These are phyloP conservation scores for Agriopis marginaria DNA, from an alignment of 2,888 invertebrate genomes.

Conservation along the genomic window DNA sequence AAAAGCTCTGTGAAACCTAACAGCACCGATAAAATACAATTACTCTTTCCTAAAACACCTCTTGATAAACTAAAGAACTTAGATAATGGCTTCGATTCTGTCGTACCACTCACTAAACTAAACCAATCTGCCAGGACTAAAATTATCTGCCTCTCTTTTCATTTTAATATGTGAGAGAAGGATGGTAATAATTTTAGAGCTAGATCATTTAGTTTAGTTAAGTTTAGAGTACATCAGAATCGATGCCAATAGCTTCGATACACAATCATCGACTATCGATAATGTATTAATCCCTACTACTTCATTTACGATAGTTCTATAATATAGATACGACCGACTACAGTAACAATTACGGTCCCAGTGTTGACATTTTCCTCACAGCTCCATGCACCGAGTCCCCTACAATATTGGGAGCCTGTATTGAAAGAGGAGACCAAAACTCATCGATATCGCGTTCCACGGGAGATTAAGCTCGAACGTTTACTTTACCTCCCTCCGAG, in stretches of 20 bases:
- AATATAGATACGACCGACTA: slow-evolving; percentile 45
- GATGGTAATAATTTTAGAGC: too few species aligned
- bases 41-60: too few species aligned
- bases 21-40: not conserved
- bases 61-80: too few species aligned
- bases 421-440: slow-evolving; percentile 47
- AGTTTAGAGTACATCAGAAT: too few species aligned
- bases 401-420: slow-evolving; percentile 48
- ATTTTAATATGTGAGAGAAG: too few species aligned
- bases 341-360: slow-evolving; percentile 63
- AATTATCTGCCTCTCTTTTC: too few species aligned
- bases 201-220: too few species aligned
- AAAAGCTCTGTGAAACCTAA: not conserved
- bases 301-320: slow-evolving; percentile 40
- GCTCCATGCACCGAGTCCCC: slow-evolving; percentile 46
- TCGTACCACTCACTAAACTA: too few species aligned
- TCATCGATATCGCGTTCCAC: slow-evolving; percentile 75
- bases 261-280: slow-evolving; percentile 4
- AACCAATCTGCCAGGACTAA: too few species aligned
- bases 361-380: slow-evolving; percentile 74
- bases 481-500: slow-evolving; percentile 50
- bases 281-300: slow-evolving; percentile 28
- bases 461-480: slow-evolving; percentile 73
- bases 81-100: too few species aligned
- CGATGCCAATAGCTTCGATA: not conserved